Evolutionary conservation across 1,140 invertebrate species (phyloP), one percentile per base, ranked within the genome.

Genomic region (Chrysopa pallens): DNA sequence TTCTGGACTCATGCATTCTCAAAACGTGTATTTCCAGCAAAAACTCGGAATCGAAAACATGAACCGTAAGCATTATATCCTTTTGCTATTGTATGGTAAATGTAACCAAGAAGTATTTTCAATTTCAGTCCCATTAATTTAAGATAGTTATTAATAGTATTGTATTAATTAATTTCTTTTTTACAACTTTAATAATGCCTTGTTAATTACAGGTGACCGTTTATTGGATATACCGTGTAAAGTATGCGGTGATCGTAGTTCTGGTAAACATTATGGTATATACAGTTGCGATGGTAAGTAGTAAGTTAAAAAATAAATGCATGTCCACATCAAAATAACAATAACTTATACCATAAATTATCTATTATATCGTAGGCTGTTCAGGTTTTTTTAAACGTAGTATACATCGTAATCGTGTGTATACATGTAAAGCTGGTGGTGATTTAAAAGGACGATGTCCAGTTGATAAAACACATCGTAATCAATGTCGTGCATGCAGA

Each of bases 341-440:
- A 27, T 8, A 27, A 39, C 27, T 11, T 27, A 39, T 39, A 39
- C 11, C 13, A 38, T 27, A 8, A 27, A 27, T 13, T 2, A 35
- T n/a, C 2, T 36, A 36, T 36, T n/a, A 6, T 36, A 52, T 48
- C 54, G 1, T 60, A 90, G 87, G 91, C 46, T 94, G 91, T 66
- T 95, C 91, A 3, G 91, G 91, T 39, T 96, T 96, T 68, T 96
- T 96, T 69, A 96, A 97, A 63, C 71, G 92, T 43, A 94, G 89
- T 58, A 95, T 96, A 51, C 91, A 95, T 64, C 75, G 88, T 29
- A 92, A 93, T 65, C 74, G 92, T 3, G 84, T 90, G 48, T 97
- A 97, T 67, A 93, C 89, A 11, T 97, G 92, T 67, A 95, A 95
- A 62, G 90, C 87, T 1, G 87, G 89, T 42, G 90, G 88, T 9